Base-by-base conservation (phyloP, 2,797 vertebrate species). In the Lophotriccus pileatus region DNA sequence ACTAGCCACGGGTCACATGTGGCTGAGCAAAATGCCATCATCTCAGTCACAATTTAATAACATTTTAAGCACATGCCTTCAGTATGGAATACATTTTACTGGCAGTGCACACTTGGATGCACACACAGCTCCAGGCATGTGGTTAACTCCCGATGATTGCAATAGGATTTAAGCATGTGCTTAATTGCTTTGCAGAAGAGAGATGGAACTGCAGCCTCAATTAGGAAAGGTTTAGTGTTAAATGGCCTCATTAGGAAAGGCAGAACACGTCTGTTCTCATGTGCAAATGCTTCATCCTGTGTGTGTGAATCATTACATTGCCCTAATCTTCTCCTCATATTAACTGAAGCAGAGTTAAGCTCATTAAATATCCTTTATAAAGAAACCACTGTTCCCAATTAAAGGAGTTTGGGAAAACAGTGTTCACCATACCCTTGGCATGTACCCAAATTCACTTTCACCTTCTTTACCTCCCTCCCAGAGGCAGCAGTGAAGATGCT, bases 281-380 rank as follows among this genome's bases (percentile, higher is more conserved):
- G 95, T 96, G 91, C 96, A 95, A 96, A 91, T 74, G 85, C 94
- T 94, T 87, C 95, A 91, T 89, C 94, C 95, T 94, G 62, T 92
- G 94, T 93, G 93, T 93, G 90, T 92, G 94, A 97, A 96, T 96
- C 95, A 96, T 91, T 92, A 91, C 91, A 88, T 49, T 90, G 94
- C 95, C 85, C 89, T 96, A 96, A 97, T 95, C 96, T 93, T 93
- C 92, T 87, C 93, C 93, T 89, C 87, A 84, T 90, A 94, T 94
- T 95, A 95, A 96, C 70, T 93, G 92, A 96, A 96, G 95, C 94
- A 91, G 94, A 97, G 92, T 94, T 96, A 97, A 97, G 94, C 92
- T 87, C 95, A 94, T 96, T 97, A 97, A 96, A 96, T 90, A 94
- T 89, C 94, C 85, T 93, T 96, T 96, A 93, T 90, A 93, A 95